These are phyloP conservation scores for Toxostoma redivivum DNA, from an alignment of 2,113 vertebrate genomes.

Conservation along the genomic window DNA sequence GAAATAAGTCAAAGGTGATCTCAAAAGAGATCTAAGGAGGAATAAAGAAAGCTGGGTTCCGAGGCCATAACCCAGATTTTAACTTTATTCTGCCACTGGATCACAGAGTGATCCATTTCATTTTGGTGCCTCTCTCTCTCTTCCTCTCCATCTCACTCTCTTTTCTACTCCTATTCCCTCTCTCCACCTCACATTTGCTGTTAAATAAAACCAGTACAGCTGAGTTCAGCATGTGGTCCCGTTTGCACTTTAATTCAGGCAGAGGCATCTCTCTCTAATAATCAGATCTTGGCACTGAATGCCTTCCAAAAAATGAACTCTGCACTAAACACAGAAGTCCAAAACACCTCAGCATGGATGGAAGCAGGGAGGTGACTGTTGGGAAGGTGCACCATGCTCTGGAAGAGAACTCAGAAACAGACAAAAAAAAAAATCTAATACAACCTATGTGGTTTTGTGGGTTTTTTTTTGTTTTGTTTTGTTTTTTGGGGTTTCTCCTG, in stretches of 20 bases:
- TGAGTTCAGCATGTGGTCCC: neutral
- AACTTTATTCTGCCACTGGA: neutral
- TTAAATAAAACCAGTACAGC: neutral
- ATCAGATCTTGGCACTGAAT: neutral
- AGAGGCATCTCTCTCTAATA: neutral
- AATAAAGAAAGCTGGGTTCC: neutral
- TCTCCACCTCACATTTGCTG: neutral
- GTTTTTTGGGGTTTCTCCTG: neutral
- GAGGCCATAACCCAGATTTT: neutral
- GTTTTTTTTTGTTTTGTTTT: neutral
- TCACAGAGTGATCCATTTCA: no score
- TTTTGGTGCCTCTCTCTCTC: neutral
- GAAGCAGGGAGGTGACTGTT: neutral
- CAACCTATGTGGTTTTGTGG: neutral
- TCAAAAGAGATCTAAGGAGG: neutral
- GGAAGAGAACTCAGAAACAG: neutral
- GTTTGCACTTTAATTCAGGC: neutral
- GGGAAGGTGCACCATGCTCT: neutral
- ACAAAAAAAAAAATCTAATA: neutral
- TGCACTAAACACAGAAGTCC: neutral
- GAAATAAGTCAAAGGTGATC: neutral
- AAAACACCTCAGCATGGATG: neutral
- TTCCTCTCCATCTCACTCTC: neutral
- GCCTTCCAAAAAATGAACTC: neutral
- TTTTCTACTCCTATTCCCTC: neutral